Evolutionary conservation across 2,888 invertebrate species (phyloP).

Genomic region (Sphaerophoria taeniata): DNA sequence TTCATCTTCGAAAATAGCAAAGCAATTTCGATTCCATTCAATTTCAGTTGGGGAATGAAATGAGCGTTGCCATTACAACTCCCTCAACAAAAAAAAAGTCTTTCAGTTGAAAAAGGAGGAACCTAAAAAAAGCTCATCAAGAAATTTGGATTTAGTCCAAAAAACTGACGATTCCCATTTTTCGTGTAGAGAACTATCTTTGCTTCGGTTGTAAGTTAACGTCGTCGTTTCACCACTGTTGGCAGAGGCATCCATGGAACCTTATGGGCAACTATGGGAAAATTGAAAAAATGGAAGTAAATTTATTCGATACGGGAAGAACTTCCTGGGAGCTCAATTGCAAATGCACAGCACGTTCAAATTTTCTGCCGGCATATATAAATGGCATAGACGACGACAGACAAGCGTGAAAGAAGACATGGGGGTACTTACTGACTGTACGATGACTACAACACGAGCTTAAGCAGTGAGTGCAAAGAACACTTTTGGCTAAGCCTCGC

Average conservation of each 20-base stretch:
- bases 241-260: neutral
- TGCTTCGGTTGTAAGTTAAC: conserved; percentile 53
- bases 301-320: conserved; percentile 61
- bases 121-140: conserved; percentile 54
- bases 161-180: conserved; percentile 58
- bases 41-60: neutral
- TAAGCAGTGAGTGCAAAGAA: conserved; percentile 7
- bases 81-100: neutral
- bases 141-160: conserved; percentile 63
- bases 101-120: conserved; percentile 26
- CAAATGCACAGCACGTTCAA: conserved; percentile 62
- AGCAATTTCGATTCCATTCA: conserved; percentile 24
- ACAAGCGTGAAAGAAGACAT: neutral
- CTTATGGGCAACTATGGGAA: neutral
- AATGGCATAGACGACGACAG: neutral
- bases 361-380: conserved; percentile 8
- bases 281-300: conserved; percentile 10
- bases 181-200: conserved; percentile 7
- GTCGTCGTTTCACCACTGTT: conserved; percentile 5
- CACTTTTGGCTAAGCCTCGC: neutral
- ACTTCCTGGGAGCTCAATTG: conserved; percentile 67
- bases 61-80: neutral
- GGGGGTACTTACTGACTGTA: neutral
- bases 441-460: neutral
- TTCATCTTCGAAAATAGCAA: conserved; percentile 41